phyloP scores from a whole-genome alignment of 2,113 vertebrate species.

The Sphaerodactylus townsendi region DNA sequence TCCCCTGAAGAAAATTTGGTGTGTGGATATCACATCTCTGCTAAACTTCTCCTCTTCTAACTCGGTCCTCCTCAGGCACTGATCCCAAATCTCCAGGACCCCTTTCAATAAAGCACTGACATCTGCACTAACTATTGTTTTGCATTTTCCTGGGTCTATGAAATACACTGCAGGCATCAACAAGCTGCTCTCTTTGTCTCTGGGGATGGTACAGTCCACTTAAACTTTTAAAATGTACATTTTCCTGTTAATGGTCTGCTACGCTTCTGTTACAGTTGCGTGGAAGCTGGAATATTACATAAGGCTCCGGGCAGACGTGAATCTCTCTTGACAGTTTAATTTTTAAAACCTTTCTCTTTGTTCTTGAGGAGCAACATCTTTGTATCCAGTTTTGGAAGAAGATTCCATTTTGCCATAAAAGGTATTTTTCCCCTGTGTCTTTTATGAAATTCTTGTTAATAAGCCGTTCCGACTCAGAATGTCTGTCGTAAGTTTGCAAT shows the following conservation, averaged over 20 bases:
- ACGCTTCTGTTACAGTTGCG: neutral
- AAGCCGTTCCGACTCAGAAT: conserved; percentile 11
- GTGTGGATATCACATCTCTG: too few relatives aligned
- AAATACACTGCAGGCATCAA: neutral
- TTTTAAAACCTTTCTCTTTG: neutral
- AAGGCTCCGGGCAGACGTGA: neutral
- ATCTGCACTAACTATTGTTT: neutral
- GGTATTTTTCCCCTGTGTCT: neutral
- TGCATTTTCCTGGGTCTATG: neutral
- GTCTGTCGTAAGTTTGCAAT: conserved; percentile 4
- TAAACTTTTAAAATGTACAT: neutral
- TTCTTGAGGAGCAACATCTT: neutral
- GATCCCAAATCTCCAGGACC: neutral
- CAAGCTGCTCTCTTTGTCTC: neutral
- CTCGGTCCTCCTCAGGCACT: too few relatives aligned
- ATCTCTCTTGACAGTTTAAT: neutral
- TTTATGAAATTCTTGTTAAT: conserved; percentile 28
- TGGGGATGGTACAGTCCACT: neutral
- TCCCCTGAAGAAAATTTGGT: too few relatives aligned
- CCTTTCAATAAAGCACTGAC: neutral
- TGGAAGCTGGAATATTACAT: neutral
- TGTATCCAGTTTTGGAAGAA: neutral
- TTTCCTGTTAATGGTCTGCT: neutral
- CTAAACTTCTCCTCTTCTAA: too few relatives aligned
- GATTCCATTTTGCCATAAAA: neutral